These are phyloP conservation scores for Cerceris rybyensis DNA, from an alignment of 2,888 invertebrate species.

Conservation along the genomic window DNA sequence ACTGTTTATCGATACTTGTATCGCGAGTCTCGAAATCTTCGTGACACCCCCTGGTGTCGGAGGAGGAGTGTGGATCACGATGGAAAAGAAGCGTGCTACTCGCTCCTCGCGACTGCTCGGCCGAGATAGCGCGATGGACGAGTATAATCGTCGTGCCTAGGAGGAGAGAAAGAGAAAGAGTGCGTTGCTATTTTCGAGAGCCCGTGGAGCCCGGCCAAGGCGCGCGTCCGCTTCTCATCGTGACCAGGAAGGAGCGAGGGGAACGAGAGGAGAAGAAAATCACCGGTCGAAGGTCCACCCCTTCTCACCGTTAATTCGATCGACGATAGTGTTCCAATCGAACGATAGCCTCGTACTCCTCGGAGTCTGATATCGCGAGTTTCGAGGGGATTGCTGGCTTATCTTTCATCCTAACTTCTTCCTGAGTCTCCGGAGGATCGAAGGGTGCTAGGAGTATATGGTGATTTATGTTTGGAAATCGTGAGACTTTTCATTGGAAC, in stretches of 20 bases:
- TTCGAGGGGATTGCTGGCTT: too few relatives aligned
- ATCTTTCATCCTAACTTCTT: too few relatives aligned
- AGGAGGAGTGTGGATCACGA: slow-evolving; percentile 9
- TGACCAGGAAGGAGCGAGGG: slow-evolving; percentile 5
- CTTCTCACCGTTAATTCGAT: too few relatives aligned
- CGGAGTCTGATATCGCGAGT: too few relatives aligned
- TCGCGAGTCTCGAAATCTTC: not conserved
- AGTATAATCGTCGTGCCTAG: slow-evolving; percentile 16
- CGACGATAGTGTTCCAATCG: too few relatives aligned
- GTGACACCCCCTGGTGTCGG: not conserved
- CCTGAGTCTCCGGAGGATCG: too few relatives aligned
- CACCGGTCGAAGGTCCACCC: slow-evolving; percentile 30
- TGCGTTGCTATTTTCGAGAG: slow-evolving; percentile 66
- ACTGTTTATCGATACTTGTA: too few relatives aligned
- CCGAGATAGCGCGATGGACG: slow-evolving; percentile 23
- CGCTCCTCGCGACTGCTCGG: not conserved
- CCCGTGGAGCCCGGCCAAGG: slow-evolving; percentile 64
- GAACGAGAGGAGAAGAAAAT: slow-evolving; percentile 6
- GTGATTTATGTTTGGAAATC: too few relatives aligned
- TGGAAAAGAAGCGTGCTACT: slow-evolving; percentile 34
- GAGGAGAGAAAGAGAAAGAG: slow-evolving; percentile 38
- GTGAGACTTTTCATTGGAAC: too few relatives aligned
- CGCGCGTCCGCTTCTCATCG: slow-evolving; percentile 45
- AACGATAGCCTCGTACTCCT: too few relatives aligned
- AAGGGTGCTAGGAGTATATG: too few relatives aligned